phyloP scores from a whole-genome alignment of 2,113 vertebrate genomes.

The Alligator sinensis region DNA sequence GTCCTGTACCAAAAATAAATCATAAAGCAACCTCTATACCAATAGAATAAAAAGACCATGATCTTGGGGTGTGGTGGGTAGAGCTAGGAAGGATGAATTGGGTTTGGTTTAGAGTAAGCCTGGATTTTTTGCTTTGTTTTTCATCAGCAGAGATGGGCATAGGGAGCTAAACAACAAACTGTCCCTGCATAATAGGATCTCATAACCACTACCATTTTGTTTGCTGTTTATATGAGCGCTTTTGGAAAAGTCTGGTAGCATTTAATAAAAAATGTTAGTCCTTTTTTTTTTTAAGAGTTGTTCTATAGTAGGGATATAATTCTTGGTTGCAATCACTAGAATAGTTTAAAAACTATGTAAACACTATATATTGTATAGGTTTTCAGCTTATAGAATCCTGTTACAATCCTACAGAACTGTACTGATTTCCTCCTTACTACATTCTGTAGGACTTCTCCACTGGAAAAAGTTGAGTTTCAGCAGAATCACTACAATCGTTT shows the following conservation, averaged over 20 bases:
- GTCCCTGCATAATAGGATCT: not conserved
- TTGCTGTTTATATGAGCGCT: not conserved
- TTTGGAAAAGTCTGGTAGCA: not conserved
- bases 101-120: not conserved
- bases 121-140: not conserved
- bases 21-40: not conserved
- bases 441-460: constrained; percentile 20
- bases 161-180: not conserved
- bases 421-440: constrained; percentile 37
- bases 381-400: constrained; percentile 25
- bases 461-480: constrained; percentile 50
- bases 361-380: constrained; percentile 33
- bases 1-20: not conserved
- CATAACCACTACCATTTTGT: not conserved
- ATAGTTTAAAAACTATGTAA: not conserved
- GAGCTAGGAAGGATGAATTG: not conserved
- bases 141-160: not conserved
- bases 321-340: constrained; percentile 9
- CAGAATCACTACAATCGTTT: constrained; percentile 55
- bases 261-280: not conserved
- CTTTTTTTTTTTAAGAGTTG: not conserved
- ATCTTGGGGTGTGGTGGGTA: not conserved
- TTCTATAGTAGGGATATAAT: constrained; percentile 2
- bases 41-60: not conserved
- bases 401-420: constrained; percentile 19